Percentiles rank a stretch among this genome's conserved stretches.
phyloP scores from a whole-genome alignment of 2,797 vertebrate genomes.

The Sorex maritimensis region DNA sequence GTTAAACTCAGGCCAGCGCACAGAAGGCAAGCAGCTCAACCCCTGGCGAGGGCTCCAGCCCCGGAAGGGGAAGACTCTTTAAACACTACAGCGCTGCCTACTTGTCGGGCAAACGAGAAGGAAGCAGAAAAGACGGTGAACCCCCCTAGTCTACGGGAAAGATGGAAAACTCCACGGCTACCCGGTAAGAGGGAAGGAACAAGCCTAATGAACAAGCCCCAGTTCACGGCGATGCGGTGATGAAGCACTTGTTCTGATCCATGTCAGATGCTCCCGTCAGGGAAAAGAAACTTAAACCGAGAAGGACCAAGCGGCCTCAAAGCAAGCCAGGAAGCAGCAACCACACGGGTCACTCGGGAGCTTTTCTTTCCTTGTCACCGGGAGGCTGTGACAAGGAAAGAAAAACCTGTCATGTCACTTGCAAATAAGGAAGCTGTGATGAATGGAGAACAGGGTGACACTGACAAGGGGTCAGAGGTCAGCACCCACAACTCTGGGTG shows the following conservation, averaged over 20 bases:
- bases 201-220: neutral
- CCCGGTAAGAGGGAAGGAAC: neutral
- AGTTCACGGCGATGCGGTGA: neutral
- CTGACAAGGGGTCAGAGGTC: neutral
- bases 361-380: neutral
- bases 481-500: neutral
- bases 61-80: too few species aligned
- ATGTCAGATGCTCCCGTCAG: neutral
- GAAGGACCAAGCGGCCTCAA: neutral
- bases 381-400: neutral
- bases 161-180: neutral
- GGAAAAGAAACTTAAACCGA: neutral
- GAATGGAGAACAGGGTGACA: neutral
- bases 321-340: neutral
- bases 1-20: too few species aligned
- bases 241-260: neutral
- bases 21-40: too few species aligned
- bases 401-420: neutral
- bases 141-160: accelerated
- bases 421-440: neutral
- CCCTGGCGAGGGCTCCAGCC: too few species aligned
- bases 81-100: too few species aligned
- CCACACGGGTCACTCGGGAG: neutral
- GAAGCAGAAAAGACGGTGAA: neutral
- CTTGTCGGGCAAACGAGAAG: neutral